These are phyloP conservation scores for Maccullochella peelii DNA, from an alignment of 2,113 vertebrate genomes.

Conservation along the genomic window DNA sequence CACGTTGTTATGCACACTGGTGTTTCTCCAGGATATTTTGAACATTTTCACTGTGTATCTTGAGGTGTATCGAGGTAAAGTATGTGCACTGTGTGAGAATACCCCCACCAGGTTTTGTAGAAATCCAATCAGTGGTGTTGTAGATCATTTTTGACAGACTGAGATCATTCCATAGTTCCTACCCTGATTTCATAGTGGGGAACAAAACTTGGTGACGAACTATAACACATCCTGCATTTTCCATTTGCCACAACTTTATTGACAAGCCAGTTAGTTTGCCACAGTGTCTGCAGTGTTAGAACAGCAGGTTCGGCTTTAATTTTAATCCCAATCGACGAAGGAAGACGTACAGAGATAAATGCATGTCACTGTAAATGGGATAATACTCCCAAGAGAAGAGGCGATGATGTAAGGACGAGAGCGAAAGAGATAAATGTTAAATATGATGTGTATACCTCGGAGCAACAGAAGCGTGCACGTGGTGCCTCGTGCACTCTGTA, in stretches of 20 bases:
- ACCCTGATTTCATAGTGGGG: not conserved
- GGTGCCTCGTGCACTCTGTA: constrained; percentile 9
- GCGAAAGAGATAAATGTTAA: constrained; percentile 33
- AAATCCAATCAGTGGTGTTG: not conserved
- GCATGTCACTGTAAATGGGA: constrained; percentile 18
- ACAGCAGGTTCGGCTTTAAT: not conserved
- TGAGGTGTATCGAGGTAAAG: not conserved
- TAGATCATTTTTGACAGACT: not conserved
- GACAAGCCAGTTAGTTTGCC: not conserved
- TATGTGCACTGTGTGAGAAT: too few relatives aligned
- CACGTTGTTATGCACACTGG: too few relatives aligned
- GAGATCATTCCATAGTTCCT: not conserved
- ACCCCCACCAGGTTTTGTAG: not conserved
- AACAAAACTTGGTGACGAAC: not conserved
- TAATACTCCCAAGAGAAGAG: not conserved
- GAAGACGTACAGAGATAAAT: constrained; percentile 13
- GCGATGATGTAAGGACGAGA: constrained; percentile 31
- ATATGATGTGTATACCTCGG: constrained; percentile 42
- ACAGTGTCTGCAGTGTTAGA: not conserved
- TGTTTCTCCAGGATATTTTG: not conserved
- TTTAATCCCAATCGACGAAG: not conserved
- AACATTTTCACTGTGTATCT: not conserved
- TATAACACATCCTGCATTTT: not conserved
- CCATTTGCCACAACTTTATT: not conserved
- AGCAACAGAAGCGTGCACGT: constrained; percentile 40